phyloP scores from a whole-genome alignment of 2,113 vertebrate species.

The Zosterops japonicus region DNA sequence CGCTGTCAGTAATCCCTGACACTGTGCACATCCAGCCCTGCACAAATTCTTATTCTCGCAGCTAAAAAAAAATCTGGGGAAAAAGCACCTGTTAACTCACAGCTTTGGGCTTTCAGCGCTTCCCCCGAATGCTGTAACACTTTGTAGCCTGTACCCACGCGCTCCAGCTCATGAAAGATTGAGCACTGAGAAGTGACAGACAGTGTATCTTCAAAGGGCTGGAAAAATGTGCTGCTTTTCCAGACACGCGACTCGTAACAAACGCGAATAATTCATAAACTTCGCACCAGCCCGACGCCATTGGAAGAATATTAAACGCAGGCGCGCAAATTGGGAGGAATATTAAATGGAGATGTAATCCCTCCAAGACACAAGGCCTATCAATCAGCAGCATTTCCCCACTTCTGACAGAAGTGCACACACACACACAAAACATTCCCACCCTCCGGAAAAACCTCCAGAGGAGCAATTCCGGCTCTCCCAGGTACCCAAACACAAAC shows the following conservation, averaged over 20 bases:
- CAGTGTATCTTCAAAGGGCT: slow-evolving; percentile 30
- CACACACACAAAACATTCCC: background rate
- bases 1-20: background rate
- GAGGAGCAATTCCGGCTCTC: slow-evolving; percentile 10
- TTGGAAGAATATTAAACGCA: slow-evolving; percentile 7
- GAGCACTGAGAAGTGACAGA: slow-evolving; percentile 23
- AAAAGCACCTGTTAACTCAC: background rate
- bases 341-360: background rate
- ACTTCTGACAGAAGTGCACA: background rate
- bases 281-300: background rate
- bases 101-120: background rate
- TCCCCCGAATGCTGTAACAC: background rate
- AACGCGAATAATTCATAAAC: slow-evolving; percentile 30
- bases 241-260: background rate
- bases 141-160: background rate
- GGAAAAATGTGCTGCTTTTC: slow-evolving; percentile 24
- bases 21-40: background rate
- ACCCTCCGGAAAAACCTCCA: background rate
- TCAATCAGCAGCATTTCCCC: background rate
- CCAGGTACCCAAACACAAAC: background rate
- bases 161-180: background rate
- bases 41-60: background rate
- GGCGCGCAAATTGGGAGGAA: background rate
- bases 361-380: background rate
- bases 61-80: background rate